A percentile compares a stretch with the other conserved stretches of the same genome.
Evolutionary conservation across 1,140 invertebrate genomes (phyloP).

Genomic region (Formica exsecta): DNA sequence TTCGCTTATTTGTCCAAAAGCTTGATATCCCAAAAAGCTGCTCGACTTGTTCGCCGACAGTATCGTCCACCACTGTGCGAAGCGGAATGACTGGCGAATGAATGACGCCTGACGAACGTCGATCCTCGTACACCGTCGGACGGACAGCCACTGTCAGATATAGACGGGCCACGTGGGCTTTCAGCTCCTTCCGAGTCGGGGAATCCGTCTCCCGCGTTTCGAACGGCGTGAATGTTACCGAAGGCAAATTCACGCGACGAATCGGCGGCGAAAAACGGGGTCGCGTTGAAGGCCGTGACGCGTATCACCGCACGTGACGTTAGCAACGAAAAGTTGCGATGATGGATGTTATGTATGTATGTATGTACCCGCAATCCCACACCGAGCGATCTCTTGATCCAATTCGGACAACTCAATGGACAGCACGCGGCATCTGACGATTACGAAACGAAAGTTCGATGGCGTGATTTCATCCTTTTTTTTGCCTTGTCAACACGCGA

Average conservation of each 20-base stretch:
- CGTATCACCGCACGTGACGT: slow-evolving; percentile 19
- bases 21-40: neutral
- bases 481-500: too few species aligned
- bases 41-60: neutral
- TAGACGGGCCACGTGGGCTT: slow-evolving; percentile 38
- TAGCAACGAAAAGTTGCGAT: neutral
- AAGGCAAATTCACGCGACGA: neutral
- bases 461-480: too few species aligned
- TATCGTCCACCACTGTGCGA: neutral
- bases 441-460: neutral
- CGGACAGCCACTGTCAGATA: slow-evolving; percentile 16
- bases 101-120: neutral
- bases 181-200: neutral
- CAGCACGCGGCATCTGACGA: slow-evolving; percentile 14
- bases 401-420: neutral
- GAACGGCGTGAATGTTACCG: slow-evolving; percentile 3
- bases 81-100: neutral
- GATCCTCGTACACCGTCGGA: neutral
- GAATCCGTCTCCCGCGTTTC: neutral
- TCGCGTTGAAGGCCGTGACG: slow-evolving; percentile 11
- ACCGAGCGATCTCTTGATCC: neutral
- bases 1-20: neutral
- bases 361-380: neutral
- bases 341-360: neutral
- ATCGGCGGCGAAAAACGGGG: neutral